Evolutionary conservation across 2,113 vertebrate species (phyloP), one percentile per base, ranked within the genome.

Genomic region (Craseonycteris thonglongyai): DNA sequence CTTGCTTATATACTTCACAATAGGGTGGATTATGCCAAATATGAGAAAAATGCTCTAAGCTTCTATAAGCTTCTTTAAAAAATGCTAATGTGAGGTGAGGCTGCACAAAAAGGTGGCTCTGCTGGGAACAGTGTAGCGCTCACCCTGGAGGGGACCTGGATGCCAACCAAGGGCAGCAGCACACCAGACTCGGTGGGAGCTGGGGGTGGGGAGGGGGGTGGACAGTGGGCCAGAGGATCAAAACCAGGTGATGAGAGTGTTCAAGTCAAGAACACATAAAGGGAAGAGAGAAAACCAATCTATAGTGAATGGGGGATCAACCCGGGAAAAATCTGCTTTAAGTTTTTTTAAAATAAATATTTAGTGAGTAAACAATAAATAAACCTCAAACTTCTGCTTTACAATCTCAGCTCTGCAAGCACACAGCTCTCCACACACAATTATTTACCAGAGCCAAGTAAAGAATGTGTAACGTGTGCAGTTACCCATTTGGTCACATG

Each of bases 361-460:
- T 22, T 42, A 42, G 45, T 18, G 51, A 59, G n/a, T 0, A 2
- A 5, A 63, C 80, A 30, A 42, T 22, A 45, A 35, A 45, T 0
- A 10, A 45, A 19, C 21, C 54, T 33, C n/a, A 18, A 14, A 22
- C 42, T 12, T 13, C 22, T 33, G 38, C 65, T 13, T 6, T 8
- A 3, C 10, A 76, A 1, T 10, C 82, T 40, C 93, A 35, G 3
- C 21, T 28, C 56, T 28, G 38, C 0, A 2, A 33, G 51, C 42
- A 3, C 0, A 5, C 12, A 12, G n/a, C 1, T 12, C 7, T 45
- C 47, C 80, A 35, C 16, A 56, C 8, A 2, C 33, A 1, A 0
- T 7, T 1, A 12, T 22, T 15, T 3, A n/a, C n/a, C 40, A 2
- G 33, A 7, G 28, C 68, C 22, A 40, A 18, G 56, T 11, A 18